Conservation (phyloP, 2,797 vertebrate genomes). For the Stomatorhinus walkeri region DNA sequence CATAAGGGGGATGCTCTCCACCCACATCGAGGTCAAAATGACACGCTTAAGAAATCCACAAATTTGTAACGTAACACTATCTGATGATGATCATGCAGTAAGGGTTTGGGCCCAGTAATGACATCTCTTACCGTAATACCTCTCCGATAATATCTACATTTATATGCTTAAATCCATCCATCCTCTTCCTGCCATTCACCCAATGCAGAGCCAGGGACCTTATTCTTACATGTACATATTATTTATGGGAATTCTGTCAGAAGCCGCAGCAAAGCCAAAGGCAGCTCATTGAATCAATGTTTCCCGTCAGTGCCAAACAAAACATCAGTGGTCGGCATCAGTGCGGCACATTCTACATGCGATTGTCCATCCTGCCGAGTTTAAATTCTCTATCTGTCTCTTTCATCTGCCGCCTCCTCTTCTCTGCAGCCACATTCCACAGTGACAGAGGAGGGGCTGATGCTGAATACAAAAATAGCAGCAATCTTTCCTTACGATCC, state of each 20-base stretch:
- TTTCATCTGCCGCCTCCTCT: background rate
- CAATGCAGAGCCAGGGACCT: background rate
- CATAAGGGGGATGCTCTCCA: background rate
- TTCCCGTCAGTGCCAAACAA: background rate
- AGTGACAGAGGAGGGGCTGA: background rate
- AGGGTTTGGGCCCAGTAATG: background rate
- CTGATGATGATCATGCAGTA: background rate
- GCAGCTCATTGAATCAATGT: background rate
- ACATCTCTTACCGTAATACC: background rate
- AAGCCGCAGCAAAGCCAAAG: background rate
- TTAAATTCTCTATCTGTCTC: background rate
- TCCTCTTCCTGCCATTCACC: background rate
- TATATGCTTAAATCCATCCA: background rate
- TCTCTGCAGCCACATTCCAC: background rate
- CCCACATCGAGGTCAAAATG: background rate
- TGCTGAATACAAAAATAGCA: conserved; percentile 17
- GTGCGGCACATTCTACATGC: background rate
- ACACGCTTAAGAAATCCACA: background rate
- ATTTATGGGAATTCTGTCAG: background rate
- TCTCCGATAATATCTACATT: background rate
- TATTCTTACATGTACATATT: background rate
- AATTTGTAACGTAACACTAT: background rate
- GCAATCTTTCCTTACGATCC: background rate
- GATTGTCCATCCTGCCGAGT: background rate
- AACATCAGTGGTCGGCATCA: background rate